phyloP scores from a whole-genome alignment of 2,888 invertebrate genomes.

The Drosophila quinaria region DNA sequence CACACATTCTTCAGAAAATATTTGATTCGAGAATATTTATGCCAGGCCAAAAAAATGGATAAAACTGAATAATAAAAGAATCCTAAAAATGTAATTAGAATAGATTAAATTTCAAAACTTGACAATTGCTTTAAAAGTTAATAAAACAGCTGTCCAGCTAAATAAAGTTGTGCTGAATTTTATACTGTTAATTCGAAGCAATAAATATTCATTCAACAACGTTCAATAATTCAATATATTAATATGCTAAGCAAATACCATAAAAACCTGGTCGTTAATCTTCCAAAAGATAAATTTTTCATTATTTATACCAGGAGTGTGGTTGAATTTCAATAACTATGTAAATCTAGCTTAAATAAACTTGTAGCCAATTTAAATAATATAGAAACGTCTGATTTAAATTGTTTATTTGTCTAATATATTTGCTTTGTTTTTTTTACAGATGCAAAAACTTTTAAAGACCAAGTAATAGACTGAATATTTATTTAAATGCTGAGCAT shows the following conservation, averaged over 20 bases:
- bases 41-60: neutral
- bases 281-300: too few species aligned
- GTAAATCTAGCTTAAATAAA: neutral
- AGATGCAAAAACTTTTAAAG: neutral
- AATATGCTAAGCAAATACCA: too few species aligned
- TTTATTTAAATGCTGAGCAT: neutral
- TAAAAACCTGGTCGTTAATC: too few species aligned
- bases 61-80: neutral
- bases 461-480: neutral
- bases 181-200: neutral
- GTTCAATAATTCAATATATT: neutral
- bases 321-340: too few species aligned
- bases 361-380: neutral
- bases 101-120: neutral
- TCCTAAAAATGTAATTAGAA: neutral
- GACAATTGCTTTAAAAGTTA: neutral
- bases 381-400: neutral
- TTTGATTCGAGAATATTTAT: constrained; percentile 14
- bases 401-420: neutral
- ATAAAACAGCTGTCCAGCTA: neutral
- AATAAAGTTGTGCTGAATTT: neutral
- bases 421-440: neutral
- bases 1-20: constrained; percentile 38
- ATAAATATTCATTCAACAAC: neutral
- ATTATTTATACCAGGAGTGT: too few species aligned